Base-by-base conservation (phyloP, 2,113 vertebrate species). In the Anthoscopus minutus region DNA sequence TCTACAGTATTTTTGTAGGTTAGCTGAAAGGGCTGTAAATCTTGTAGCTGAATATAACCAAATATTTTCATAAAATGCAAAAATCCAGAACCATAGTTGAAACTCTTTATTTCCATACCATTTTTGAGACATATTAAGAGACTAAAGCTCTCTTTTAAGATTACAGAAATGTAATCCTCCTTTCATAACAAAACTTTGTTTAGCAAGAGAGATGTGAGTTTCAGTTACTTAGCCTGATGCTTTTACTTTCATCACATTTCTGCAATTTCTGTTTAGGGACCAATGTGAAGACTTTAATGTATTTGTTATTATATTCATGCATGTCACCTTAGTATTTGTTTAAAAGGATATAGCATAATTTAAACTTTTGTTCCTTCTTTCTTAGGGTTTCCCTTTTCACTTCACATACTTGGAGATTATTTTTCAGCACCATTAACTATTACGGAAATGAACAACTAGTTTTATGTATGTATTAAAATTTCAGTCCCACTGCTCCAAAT, bases 1-100 rank as follows among this genome's bases (percentile, higher is more conserved):
- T 95, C 97, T 98, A 67, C 97, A 92, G 94, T 97, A 82, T 98
- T 96, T 84, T 89, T 93, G 53, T 84, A 96, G 93, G 90, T 93
- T 86, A 95, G 80, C 56, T 82, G 72, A 86, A 71, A 21, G 66
- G 45, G 47, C 27, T 81, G 40, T n/a, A 86, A 58, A 84, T 91
- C 33, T 86, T 92, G 35, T 56, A 76, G 67, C 25, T 53, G 58
- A 86, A 87, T 73, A 58, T 35, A 81, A 64, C 18, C 33, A 64
- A 54, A n/a, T 91, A 54, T 76, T 86, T 83, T 62, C 40, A 64
- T 72, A 72, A 92, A 89, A 76, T 62, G 42, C 50, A 93, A 65
- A 91, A 87, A 70, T 78, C 14, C n/a, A 88, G 69, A 88, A 73
- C 42, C 54, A 50, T 86, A 64, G 28, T 70, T 44, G 50, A 88